Conservation (phyloP, 2,113 vertebrate species). For the Puma concolor region DNA sequence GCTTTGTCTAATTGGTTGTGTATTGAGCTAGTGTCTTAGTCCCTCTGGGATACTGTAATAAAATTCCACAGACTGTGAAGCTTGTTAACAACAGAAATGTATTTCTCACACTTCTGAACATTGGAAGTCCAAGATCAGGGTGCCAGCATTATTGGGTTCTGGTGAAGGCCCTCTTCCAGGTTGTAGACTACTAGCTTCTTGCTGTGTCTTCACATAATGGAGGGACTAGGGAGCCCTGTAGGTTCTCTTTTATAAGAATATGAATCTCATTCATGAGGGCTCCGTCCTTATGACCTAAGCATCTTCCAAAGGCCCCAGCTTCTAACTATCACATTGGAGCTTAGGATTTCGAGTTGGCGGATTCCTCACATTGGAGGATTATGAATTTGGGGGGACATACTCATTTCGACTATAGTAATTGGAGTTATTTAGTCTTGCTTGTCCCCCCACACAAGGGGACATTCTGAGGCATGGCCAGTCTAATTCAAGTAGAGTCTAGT, state of each 20-base stretch:
- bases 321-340: background rate
- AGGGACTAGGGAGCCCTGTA: background rate
- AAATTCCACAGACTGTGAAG: background rate
- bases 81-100: background rate
- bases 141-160: background rate
- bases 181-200: background rate
- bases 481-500: background rate
- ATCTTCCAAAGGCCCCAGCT: background rate
- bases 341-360: background rate
- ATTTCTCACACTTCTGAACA: background rate
- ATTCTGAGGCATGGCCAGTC: background rate
- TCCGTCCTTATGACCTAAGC: background rate
- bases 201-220: no score
- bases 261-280: background rate
- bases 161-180: background rate
- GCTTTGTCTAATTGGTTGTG: background rate
- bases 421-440: background rate
- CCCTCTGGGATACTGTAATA: background rate
- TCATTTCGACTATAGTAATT: background rate
- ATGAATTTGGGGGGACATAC: background rate
- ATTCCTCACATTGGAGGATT: no score
- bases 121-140: background rate
- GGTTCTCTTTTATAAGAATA: background rate
- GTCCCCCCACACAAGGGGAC: background rate
- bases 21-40: background rate